Base-by-base conservation (phyloP, 2,888 invertebrate species). In the Tetramorium bicarinatum region DNA sequence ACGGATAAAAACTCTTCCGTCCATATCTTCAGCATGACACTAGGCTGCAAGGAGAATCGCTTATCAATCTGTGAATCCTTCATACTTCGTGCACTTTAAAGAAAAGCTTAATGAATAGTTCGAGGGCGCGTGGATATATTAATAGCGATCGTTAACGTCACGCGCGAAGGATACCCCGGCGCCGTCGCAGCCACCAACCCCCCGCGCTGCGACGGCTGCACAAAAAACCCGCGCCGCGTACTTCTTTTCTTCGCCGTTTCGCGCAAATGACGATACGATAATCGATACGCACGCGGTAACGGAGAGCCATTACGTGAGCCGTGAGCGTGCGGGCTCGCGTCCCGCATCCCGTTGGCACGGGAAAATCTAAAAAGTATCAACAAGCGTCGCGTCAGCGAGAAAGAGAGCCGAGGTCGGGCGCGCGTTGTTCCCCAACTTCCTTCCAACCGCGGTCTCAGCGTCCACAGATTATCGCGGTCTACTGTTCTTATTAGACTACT, bases 21-120 rank as follows among this genome's bases (percentile, higher is more conserved):
- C 98, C 98, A 98, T 95, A 97, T 96, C 94, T 97, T 97, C 81
- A 98, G 96, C 97, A 98, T 97, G 86, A 96, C 96, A 86, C 97
- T 96, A 11, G 98, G 98, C 98, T 98, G 95, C 72, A 96, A 93
- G 85, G 87, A 88, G 91, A 86, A 89, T 71, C 83, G 69, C 72
- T 81, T 84, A 66, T 83, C 59, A 83, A 59, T 79, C 79, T 71
- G 11, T 18, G 44, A 76, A 72, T 61, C 79, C 79, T 79, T 79
- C 79, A 79, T 79, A 79, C 79, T 34, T 47, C 3, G 59, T 79
- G 79, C 71, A 79, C 79, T 79, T 79, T 61, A 79, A 79, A 79
- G 71, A 79, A 79, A 61, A 79, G 72, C 41, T 79, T 79, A 79
- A 79, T 79, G 79, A 79, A 79, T 71, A 4, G 69, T 69, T 79